Conservation (phyloP, 2,888 invertebrate species). For the Dromius quadrimaculatus region DNA sequence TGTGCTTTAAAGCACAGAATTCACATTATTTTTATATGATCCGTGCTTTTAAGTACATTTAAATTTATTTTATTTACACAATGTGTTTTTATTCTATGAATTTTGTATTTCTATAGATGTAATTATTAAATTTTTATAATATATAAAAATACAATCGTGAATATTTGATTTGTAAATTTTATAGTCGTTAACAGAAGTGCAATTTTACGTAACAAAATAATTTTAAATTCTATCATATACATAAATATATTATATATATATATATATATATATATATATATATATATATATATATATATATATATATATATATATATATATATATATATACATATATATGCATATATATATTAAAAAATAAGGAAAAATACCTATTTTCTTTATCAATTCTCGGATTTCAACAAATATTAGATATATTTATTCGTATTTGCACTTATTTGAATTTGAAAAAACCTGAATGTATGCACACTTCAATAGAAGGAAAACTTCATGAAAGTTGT, state of each 20-base stretch:
- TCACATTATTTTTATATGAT: slow-evolving; percentile 24
- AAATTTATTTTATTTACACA: slow-evolving; percentile 44
- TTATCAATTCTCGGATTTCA: slow-evolving; percentile 12
- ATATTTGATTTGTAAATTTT: slow-evolving; percentile 45
- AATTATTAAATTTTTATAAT: slow-evolving; percentile 45
- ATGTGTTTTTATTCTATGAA: slow-evolving; percentile 41
- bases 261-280: slow-evolving; percentile 27
- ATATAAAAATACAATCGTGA: slow-evolving; percentile 45
- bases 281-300: slow-evolving; percentile 9
- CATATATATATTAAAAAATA: slow-evolving; percentile 35
- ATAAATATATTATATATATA: not conserved
- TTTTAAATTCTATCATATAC: slow-evolving; percentile 27
- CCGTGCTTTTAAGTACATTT: slow-evolving; percentile 34
- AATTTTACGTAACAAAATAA: slow-evolving; percentile 46
- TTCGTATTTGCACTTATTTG: slow-evolving; percentile 10
- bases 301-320: slow-evolving; percentile 13
- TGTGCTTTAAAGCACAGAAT: slow-evolving; percentile 32
- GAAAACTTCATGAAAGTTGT: no score
- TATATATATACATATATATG: slow-evolving; percentile 7
- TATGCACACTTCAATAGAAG: no score
- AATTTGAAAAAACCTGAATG: no score
- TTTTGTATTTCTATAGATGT: slow-evolving; percentile 45
- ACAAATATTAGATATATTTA: not conserved
- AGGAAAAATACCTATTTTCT: slow-evolving; percentile 17
- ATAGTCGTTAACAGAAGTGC: slow-evolving; percentile 48